phyloP scores from a whole-genome alignment of 1,140 invertebrate species.

The Metaphire vulgaris region DNA sequence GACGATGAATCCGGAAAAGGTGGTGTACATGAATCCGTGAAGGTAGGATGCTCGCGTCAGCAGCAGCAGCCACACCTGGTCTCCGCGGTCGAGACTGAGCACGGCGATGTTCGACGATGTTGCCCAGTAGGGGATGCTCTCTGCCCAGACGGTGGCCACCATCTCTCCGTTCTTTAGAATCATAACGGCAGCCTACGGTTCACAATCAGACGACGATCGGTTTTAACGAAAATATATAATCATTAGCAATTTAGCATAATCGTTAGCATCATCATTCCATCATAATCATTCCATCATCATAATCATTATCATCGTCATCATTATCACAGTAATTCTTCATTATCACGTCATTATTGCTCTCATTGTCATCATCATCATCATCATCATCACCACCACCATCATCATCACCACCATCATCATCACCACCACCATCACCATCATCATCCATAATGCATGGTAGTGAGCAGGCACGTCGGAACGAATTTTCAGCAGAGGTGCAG shows the following conservation, averaged over 20 bases:
- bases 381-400: background rate
- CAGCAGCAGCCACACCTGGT: slow-evolving; percentile 29
- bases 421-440: background rate
- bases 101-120: slow-evolving; percentile 46
- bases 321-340: background rate
- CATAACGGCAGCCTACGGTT: slow-evolving; percentile 47
- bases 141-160: slow-evolving; percentile 49
- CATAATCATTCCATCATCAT: background rate
- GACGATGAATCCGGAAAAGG: slow-evolving; percentile 22
- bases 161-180: slow-evolving; percentile 42
- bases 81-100: slow-evolving; percentile 40
- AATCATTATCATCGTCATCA: slow-evolving; percentile 5
- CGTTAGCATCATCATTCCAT: background rate
- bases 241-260: background rate
- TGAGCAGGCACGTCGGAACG: too few relatives aligned
- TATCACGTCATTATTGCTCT: background rate
- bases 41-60: slow-evolving; percentile 22
- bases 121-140: slow-evolving; percentile 49
- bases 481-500: too few relatives aligned
- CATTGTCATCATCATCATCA: background rate
- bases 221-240: background rate
- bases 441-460: background rate
- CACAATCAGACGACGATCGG: background rate
- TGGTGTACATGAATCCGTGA: slow-evolving; percentile 23
- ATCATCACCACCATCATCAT: background rate